These are phyloP conservation scores for Platyscapa corneri DNA, from an alignment of 1,140 invertebrate genomes.

Conservation along the genomic window DNA sequence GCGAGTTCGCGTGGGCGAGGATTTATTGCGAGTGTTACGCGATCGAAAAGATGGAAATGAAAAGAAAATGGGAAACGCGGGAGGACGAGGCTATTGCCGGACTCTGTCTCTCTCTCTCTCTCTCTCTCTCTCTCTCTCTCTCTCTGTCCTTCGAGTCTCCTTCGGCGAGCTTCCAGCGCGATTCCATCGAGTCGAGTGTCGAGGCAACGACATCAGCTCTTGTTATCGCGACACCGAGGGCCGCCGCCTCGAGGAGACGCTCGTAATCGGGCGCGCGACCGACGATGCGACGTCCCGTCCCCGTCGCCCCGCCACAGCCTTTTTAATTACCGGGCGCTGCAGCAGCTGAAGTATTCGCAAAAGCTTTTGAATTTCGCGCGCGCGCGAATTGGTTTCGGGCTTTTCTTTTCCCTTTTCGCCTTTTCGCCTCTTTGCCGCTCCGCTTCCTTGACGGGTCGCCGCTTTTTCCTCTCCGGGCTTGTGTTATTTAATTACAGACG, in stretches of 20 bases:
- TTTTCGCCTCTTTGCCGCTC: neutral
- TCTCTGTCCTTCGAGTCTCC: too few species aligned
- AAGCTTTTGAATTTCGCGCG: neutral
- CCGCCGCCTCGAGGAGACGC: neutral
- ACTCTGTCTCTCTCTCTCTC: neutral
- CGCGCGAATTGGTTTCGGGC: too few species aligned
- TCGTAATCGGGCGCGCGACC: neutral
- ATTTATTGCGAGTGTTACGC: too few species aligned
- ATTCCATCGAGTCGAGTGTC: neutral
- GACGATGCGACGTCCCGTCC: too few species aligned
- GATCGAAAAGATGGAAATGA: too few species aligned
- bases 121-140: too few species aligned
- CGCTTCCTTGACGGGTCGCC: too few species aligned
- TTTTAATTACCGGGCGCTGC: constrained; percentile 6
- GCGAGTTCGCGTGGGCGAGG: too few species aligned
- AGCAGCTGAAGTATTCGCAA: neutral
- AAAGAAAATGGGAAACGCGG: neutral
- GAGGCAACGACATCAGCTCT: neutral
- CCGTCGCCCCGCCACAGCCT: too few species aligned
- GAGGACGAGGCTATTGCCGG: too few species aligned
- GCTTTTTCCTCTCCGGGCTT: too few species aligned
- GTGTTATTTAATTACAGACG: neutral
- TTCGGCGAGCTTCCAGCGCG: neutral
- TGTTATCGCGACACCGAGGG: constrained; percentile 1
- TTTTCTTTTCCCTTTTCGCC: too few species aligned